Conservation (phyloP, 2,113 vertebrate species). For the Ceyx melanurus region DNA sequence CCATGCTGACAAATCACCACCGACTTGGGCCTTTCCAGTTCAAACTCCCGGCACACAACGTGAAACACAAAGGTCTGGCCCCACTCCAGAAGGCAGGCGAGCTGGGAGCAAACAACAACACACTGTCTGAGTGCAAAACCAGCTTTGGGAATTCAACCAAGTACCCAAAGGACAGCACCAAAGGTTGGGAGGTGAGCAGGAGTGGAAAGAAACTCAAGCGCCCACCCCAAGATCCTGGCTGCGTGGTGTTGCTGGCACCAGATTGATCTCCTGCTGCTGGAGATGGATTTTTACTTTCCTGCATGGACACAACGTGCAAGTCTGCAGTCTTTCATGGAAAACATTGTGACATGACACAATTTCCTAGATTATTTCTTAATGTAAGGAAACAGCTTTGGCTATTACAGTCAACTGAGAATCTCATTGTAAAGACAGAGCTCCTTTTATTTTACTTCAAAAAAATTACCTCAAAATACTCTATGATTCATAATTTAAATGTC, state of each 20-base stretch:
- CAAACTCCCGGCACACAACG: constrained; percentile 91
- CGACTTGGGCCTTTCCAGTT: constrained; percentile 94
- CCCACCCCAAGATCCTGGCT: neutral
- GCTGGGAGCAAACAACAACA: constrained; percentile 69
- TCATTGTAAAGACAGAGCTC: neutral
- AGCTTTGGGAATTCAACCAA: neutral
- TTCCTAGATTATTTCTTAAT: neutral
- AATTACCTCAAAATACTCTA: neutral
- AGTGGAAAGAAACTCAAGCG: neutral
- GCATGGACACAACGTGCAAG: neutral
- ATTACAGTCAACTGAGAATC: neutral
- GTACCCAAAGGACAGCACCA: neutral
- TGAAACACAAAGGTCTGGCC: constrained; percentile 93
- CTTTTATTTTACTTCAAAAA: neutral
- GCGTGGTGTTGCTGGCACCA: neutral
- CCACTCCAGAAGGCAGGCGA: constrained; percentile 90
- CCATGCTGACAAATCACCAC: constrained; percentile 92
- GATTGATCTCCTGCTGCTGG: neutral
- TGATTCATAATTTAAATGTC: neutral
- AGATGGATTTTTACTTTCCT: neutral
- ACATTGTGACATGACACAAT: neutral
- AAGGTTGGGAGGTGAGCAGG: neutral
- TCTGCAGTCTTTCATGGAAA: neutral
- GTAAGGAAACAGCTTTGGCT: neutral
- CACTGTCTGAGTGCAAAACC: neutral